Evolutionary conservation across 2,797 vertebrate species (phyloP).

Genomic region (Staurois parvus): DNA sequence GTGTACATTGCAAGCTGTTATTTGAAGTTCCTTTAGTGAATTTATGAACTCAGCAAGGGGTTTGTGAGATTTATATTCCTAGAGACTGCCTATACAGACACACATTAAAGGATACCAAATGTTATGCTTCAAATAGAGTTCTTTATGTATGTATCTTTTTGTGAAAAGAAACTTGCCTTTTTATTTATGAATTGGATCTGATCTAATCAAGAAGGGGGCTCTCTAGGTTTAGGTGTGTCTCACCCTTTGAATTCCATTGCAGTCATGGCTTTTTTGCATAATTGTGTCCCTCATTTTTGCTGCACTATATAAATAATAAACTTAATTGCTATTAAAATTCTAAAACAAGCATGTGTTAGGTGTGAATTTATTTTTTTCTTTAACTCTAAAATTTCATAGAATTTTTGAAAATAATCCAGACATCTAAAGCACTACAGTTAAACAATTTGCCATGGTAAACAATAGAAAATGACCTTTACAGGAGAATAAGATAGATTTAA

Average conservation of each 20-base stretch:
- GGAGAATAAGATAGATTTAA: no score
- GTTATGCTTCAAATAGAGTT: background rate
- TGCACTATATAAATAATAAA: background rate
- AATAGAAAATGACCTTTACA: no score
- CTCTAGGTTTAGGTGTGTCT: background rate
- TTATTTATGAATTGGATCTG: background rate
- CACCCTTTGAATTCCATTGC: background rate
- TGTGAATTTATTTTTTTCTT: no score
- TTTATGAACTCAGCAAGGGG: background rate
- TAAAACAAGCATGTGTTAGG: background rate
- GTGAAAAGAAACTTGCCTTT: background rate
- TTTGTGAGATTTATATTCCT: background rate
- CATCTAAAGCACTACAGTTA: no score
- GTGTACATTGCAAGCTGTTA: background rate
- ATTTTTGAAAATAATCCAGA: no score
- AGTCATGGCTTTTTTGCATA: background rate
- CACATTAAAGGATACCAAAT: background rate
- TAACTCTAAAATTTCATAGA: no score
- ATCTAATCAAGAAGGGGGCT: background rate
- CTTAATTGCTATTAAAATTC: background rate
- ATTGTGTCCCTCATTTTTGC: background rate
- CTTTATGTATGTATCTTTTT: background rate
- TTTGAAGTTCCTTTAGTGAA: background rate
- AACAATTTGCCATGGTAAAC: no score
- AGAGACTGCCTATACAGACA: background rate